Base-by-base conservation (phyloP, 1,140 invertebrate genomes). In the Mactra quadrangularis region DNA sequence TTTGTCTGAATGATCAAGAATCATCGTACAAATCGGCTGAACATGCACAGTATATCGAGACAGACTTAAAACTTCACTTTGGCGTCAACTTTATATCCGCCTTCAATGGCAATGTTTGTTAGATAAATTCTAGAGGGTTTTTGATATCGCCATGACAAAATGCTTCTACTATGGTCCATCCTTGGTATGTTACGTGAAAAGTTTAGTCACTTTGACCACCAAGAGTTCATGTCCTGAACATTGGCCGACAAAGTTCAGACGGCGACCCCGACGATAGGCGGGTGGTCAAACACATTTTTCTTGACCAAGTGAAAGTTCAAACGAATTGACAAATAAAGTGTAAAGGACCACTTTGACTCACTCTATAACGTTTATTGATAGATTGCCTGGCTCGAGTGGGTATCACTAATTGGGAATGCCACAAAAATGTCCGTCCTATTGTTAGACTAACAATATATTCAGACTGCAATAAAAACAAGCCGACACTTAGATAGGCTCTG, bases 391-490 rank as follows among this genome's bases (percentile, higher is more conserved):
- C 29, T 41, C 45, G 41, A 68, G 41, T 52, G 41, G 38, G 64
- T 68, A 50, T 68, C 35, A 68, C 41, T 31, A 47, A 50, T 68
- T 68, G 47, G 29, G 29, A 50, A 68, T 68, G 64, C 64, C 64
- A 68, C 64, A 68, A 68, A 68, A 29, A 68, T 68, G 64, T 68
- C 64, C 64, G 47, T 68, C 64, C 64, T 41, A 47, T 68, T 68
- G 41, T 68, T 47, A 19, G 41, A 17, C n/a, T 15, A 27, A 68
- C 35, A 38, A 47, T 68, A 47, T 68, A 50, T 68, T 68, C 27
- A 41, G 41, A 41, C 41, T 41, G 31, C 29, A 41, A 50, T 31
- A 38, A 50, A 68, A 68, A 45, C 47, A n/a, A n/a, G 6, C 38
- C 6, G 38, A 41, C 38, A 41, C 15, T 15, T 41, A 41, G 6